Percentiles rank a stretch among this genome's conserved stretches.
Conservation (phyloP, 2,113 vertebrate genomes). For the Corvus moneduloides region DNA sequence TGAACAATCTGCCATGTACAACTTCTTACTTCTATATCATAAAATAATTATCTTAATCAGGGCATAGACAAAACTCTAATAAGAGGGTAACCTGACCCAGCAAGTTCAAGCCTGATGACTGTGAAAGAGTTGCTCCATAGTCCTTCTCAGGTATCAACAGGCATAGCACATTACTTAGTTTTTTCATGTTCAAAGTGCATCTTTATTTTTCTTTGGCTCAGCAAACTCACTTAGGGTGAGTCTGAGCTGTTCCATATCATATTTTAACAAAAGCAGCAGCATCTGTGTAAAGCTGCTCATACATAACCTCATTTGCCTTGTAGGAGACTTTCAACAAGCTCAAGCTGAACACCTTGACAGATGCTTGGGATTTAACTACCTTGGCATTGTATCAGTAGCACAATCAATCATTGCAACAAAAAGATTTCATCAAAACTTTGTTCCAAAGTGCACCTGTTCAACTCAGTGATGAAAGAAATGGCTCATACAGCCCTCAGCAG, state of each 20-base stretch:
- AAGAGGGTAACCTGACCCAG: not conserved
- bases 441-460: not conserved
- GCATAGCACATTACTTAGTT: not conserved
- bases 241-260: rapidly evolving
- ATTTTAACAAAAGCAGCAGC: not conserved
- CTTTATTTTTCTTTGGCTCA: not conserved
- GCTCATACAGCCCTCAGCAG: not conserved
- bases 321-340: not conserved
- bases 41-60: not conserved
- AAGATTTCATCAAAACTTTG: conserved; percentile 16
- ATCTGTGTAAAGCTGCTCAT: not conserved
- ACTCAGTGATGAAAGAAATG: not conserved
- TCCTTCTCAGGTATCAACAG: not conserved
- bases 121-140: not conserved
- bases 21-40: not conserved
- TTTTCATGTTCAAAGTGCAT: not conserved
- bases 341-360: conserved; percentile 5
- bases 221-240: not conserved
- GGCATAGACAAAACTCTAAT: not conserved
- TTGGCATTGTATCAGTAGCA: not conserved
- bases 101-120: not conserved
- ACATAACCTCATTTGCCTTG: conserved; percentile 11
- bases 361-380: conserved; percentile 22
- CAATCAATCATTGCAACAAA: conserved; percentile 17
- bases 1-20: not conserved